Evolutionary conservation across 2,113 vertebrate genomes (phyloP), one percentile per base, ranked within the genome.

Genomic region (Labrus mixtus): DNA sequence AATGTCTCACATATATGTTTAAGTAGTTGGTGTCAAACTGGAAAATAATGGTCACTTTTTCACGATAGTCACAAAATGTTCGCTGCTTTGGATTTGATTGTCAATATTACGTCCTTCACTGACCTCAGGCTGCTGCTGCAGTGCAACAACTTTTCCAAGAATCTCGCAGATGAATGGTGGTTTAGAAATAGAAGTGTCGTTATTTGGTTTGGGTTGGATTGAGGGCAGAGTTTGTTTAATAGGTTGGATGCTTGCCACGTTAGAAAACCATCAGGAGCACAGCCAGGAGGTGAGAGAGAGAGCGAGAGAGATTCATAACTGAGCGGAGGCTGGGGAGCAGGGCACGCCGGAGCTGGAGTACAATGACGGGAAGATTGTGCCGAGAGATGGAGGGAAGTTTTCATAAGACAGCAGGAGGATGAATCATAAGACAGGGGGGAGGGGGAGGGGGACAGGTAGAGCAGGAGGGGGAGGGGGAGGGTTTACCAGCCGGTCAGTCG

Each of bases 281-380:
- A 61, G 58, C 37, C 58, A 61, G 20, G 20, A 61, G n/a, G 6
- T 61, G n/a, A 61, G 20, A 60, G 16, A 58, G 56, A n/a, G n/a
- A 61, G 20, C 41, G 16, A 58, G 56, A n/a, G n/a, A 20, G n/a
- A 48, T 19, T 43, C 10, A 43, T 61, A 43, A 43, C 7, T 15
- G 37, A 61, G 3, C 43, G 58, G 8, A 22, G 37, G 37, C 36
- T 9, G 12, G 12, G 36, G 12, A 33, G 11, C 58, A 41, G n/a
- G 41, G 46, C 9, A 37, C 10, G 36, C 33, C 0, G n/a, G 36
- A 41, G 10, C 36, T 22, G 19, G 9, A 11, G 6, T 8, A 50
- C 17, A 51, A n/a, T 20, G 17, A n/a, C 1, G 13, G 43, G 13
- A 45, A 45, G 43, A 45, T 45, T 45, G 12, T 45, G 13, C 43